These are phyloP conservation scores for Chamaea fasciata DNA, from an alignment of 2,113 vertebrate genomes.

Conservation along the genomic window DNA sequence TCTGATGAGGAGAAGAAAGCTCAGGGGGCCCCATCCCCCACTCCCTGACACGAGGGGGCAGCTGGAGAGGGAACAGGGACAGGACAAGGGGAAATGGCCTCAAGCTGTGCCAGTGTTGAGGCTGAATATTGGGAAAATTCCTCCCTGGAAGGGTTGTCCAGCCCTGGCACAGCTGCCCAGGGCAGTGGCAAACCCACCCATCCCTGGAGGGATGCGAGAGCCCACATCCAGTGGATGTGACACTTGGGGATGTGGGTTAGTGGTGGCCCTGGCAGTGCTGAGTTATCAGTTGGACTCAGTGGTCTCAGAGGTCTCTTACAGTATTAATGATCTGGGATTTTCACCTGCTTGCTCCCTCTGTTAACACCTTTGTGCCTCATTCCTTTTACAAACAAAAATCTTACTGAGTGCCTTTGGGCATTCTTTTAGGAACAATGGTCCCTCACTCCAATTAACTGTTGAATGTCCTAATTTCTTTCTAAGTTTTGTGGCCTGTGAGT, in stretches of 20 bases:
- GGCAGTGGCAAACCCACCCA: too few relatives aligned
- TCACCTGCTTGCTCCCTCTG: background rate
- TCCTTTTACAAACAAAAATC: background rate
- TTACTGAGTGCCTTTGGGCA: background rate
- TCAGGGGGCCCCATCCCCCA: background rate
- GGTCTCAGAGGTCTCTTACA: background rate
- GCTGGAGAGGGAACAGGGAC: background rate
- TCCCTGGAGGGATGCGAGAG: background rate
- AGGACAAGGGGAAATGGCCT: rapidly evolving
- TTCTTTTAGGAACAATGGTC: background rate
- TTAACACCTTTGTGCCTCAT: background rate
- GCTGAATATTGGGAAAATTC: background rate
- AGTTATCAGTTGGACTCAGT: rapidly evolving
- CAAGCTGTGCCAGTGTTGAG: background rate
- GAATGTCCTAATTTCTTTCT: background rate
- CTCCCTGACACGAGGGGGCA: background rate
- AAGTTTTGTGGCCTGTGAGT: background rate
- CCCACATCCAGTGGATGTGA: background rate
- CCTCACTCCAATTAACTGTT: background rate
- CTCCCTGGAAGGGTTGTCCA: background rate
- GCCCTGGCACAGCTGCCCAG: background rate
- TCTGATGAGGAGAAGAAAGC: background rate
- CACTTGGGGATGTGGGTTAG: rapidly evolving
- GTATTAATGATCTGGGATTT: background rate
- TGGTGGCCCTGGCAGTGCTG: background rate